phyloP scores from a whole-genome alignment of 2,888 invertebrate species.

The Acronicta alni region DNA sequence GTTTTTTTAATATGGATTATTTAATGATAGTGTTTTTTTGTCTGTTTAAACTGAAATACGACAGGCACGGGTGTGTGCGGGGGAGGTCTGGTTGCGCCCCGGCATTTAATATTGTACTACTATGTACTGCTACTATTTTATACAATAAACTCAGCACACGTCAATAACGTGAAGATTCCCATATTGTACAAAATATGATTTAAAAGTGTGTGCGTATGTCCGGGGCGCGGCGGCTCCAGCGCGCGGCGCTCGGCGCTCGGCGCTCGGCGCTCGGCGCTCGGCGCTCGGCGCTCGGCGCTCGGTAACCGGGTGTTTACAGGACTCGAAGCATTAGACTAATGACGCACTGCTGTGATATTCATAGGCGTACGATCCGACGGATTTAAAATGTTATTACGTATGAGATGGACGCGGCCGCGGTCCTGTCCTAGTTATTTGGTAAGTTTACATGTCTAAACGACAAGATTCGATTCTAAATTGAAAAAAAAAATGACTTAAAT shows the following conservation, averaged over 20 bases:
- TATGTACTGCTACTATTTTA: too few species aligned
- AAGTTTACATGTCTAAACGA: slow-evolving; percentile 48
- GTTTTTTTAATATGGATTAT: slow-evolving; percentile 82
- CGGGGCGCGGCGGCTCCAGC: too few species aligned
- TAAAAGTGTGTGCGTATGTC: too few species aligned
- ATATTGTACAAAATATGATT: background rate
- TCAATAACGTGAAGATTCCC: background rate
- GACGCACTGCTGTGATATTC: slow-evolving; percentile 85
- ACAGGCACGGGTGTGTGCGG: slow-evolving; percentile 70
- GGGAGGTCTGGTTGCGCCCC: slow-evolving; percentile 30
- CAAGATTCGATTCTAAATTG: slow-evolving; percentile 37
- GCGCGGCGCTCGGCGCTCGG: too few species aligned
- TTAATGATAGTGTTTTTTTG: slow-evolving; percentile 77
- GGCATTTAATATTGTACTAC: slow-evolving; percentile 17
- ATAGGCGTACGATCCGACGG: slow-evolving; percentile 73
- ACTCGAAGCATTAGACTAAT: slow-evolving; percentile 81
- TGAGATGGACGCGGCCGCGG: slow-evolving; percentile 48
- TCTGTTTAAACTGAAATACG: slow-evolving; percentile 76
- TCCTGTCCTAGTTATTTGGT: slow-evolving; percentile 49
- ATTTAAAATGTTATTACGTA: slow-evolving; percentile 63
- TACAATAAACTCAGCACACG: background rate
- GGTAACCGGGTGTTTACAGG: slow-evolving; percentile 82
- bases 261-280: too few species aligned
- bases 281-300: too few species aligned
- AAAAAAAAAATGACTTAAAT: slow-evolving; percentile 27